Evolutionary conservation across 2,113 vertebrate species (phyloP).

Genomic region (Vulpes ferrilata): DNA sequence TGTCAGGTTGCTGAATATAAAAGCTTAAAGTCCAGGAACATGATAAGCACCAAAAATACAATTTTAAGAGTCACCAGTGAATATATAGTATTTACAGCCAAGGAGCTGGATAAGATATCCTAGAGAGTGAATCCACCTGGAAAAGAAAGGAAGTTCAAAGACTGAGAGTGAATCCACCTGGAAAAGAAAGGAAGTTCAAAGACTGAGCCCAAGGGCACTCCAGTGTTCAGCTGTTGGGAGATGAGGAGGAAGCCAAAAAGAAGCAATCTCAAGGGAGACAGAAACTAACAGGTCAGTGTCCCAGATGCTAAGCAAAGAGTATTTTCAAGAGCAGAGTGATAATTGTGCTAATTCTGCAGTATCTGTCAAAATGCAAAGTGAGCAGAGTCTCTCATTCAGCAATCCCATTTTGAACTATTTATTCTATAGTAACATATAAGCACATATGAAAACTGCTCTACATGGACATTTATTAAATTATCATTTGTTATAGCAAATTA

Average conservation of each 20-base stretch:
- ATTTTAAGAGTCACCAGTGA: neutral
- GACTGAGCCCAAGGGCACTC: neutral
- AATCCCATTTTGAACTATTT: neutral
- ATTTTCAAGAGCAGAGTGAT: neutral
- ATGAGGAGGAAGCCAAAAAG: neutral
- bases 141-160: conserved; percentile 41
- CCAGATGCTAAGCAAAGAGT: neutral
- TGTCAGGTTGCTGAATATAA: neutral
- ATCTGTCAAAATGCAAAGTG: conserved; percentile 50
- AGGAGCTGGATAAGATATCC: neutral
- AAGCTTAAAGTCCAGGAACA: neutral
- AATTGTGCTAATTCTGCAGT: neutral
- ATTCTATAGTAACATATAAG: conserved; percentile 47
- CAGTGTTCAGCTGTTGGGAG: neutral
- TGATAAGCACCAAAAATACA: conserved; percentile 15
- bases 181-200: conserved; percentile 38
- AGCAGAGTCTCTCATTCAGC: neutral
- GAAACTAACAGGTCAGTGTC: neutral
- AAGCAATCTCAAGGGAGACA: neutral
- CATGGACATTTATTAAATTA: conserved; percentile 10
- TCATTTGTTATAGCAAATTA: conserved; percentile 51
- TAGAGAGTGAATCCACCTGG: neutral
- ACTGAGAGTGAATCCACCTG: neutral
- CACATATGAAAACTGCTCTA: neutral
- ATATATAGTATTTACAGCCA: neutral